Percentiles rank a stretch among this genome's conserved stretches.
phyloP scores from a whole-genome alignment of 2,113 vertebrate species.

The Isichthys henryi region DNA sequence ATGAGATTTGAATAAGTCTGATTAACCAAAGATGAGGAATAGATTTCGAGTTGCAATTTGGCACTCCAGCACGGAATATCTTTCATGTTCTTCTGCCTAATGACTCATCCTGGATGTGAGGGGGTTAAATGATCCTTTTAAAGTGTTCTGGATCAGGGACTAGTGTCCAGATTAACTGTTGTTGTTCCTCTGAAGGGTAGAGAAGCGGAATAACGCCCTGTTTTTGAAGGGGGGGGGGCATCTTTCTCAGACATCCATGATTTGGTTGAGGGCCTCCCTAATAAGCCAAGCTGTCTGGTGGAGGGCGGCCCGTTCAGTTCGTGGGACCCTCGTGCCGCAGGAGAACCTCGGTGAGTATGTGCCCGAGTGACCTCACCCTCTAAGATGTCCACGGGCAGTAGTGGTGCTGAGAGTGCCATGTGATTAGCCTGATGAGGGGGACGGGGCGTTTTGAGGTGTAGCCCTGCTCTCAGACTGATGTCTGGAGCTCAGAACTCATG shows the following conservation, averaged over 20 bases:
- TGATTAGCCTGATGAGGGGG: conserved; percentile 48
- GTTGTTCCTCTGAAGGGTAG: neutral
- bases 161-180: neutral
- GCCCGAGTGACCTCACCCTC: conserved; percentile 61
- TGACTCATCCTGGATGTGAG: neutral
- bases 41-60: conserved; percentile 24
- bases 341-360: conserved; percentile 50
- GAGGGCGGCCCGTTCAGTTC: neutral
- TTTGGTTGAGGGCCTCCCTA: conserved; percentile 53
- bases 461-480: conserved; percentile 57
- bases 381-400: conserved; percentile 52
- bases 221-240: conserved; percentile 54
- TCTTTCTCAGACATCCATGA: conserved; percentile 48
- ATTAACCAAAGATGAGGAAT: conserved; percentile 33
- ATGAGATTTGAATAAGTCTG: conserved; percentile 38
- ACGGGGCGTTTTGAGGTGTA: conserved; percentile 44
- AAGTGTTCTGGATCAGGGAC: conserved; percentile 58
- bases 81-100: neutral
- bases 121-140: conserved; percentile 24
- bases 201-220: conserved; percentile 47
- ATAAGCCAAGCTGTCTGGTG: conserved; percentile 39
- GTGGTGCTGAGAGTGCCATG: conserved; percentile 65
- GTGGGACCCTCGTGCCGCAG: conserved; percentile 40
- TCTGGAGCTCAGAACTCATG: conserved; percentile 58
- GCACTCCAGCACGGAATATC: neutral